These are phyloP conservation scores for Rafetus swinhoei DNA, from an alignment of 2,113 vertebrate species.

Conservation along the genomic window DNA sequence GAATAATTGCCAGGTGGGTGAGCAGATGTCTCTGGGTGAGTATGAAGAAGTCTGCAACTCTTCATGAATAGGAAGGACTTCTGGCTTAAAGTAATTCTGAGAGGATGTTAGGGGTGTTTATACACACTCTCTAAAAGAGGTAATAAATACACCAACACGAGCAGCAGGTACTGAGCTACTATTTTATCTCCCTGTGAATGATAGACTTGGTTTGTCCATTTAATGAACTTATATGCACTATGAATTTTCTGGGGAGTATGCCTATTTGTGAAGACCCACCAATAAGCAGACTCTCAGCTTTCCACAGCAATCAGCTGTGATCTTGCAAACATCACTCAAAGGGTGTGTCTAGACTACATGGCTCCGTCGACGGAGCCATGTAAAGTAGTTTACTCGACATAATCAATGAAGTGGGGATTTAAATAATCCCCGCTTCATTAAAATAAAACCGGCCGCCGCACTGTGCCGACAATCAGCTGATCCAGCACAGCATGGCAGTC, in stretches of 20 bases:
- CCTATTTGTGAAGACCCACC: not conserved
- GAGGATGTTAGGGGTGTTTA: not conserved
- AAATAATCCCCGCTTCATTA: too few species aligned
- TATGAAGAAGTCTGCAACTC: not conserved
- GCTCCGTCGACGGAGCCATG: too few species aligned
- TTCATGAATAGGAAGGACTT: not conserved
- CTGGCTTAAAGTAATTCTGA: not conserved
- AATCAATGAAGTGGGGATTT: too few species aligned
- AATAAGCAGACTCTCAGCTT: not conserved
- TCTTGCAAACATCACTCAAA: not conserved
- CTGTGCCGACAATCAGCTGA: too few species aligned
- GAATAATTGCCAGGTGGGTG: not conserved
- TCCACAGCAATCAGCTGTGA: not conserved
- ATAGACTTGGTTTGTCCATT: not conserved
- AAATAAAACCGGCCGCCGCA: too few species aligned
- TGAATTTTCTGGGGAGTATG: not conserved
- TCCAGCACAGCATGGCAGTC: too few species aligned
- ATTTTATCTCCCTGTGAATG: not conserved
- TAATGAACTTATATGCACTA: accelerated
- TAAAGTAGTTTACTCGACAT: too few species aligned
- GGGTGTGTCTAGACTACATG: too few species aligned
- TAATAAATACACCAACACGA: not conserved
- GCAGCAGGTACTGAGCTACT: not conserved
- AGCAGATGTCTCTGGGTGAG: not conserved
- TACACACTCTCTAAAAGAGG: not conserved